Percentiles rank a stretch among this genome's conserved stretches.
Conservation (phyloP, 2,113 vertebrate genomes). For the Tragelaphus imberbis region DNA sequence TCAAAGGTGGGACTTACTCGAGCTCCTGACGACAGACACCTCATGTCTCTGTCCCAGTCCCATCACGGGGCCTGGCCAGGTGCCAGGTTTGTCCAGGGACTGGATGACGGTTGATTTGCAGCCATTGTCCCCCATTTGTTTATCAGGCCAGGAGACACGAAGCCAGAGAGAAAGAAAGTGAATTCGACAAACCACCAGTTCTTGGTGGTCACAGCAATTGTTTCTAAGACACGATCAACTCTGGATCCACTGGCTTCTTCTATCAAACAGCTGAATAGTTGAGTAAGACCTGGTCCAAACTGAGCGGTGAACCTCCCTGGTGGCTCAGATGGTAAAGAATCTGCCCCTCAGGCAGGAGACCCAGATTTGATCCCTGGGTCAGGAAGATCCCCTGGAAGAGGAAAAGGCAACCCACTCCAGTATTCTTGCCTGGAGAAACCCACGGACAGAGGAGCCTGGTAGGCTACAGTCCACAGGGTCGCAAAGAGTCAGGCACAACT, state of each 20-base stretch:
- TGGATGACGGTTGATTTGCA: neutral
- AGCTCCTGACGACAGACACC: neutral
- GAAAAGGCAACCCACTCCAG: neutral
- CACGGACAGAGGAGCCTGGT: neutral
- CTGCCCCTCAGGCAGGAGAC: neutral
- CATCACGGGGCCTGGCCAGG: neutral
- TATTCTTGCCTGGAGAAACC: neutral
- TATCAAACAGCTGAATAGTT: neutral
- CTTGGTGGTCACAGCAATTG: neutral
- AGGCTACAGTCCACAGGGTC: neutral
- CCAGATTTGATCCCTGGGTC: neutral
- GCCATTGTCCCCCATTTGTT: neutral
- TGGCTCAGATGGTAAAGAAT: neutral
- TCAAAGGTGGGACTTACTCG: neutral
- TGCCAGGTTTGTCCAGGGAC: neutral
- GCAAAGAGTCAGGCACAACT: neutral
- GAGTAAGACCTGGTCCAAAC: neutral
- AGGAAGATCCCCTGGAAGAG: neutral
- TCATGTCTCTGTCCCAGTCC: neutral
- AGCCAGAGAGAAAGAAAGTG: neutral
- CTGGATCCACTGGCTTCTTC: neutral
- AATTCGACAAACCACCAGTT: accelerated
- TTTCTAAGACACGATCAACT: neutral
- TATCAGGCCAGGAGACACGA: neutral
- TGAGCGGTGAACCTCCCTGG: neutral